These are phyloP conservation scores for Phrynosoma platyrhinos DNA, from an alignment of 2,113 vertebrate genomes.

Conservation along the genomic window DNA sequence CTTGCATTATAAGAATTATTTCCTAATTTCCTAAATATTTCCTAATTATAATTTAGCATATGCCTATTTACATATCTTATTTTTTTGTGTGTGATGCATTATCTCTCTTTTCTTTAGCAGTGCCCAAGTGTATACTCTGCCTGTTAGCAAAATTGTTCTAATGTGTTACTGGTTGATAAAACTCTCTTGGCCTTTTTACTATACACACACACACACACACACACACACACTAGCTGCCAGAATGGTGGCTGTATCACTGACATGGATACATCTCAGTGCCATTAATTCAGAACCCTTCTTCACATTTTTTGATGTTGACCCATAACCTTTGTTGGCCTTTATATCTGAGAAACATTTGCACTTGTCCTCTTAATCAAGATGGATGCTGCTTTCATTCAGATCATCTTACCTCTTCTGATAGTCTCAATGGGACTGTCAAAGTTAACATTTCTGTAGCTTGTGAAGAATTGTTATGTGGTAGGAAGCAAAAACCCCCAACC, in stretches of 20 bases:
- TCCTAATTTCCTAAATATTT: too few species aligned
- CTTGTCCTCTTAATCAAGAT: constrained; percentile 69
- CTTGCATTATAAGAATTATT: too few species aligned
- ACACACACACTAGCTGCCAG: background rate
- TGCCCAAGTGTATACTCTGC: background rate
- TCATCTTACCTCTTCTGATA: constrained; percentile 47
- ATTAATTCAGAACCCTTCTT: background rate
- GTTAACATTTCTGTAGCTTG: constrained; percentile 57
- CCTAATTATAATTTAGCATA: background rate
- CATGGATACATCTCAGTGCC: background rate
- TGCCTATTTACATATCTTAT: background rate
- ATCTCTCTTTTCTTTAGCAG: background rate
- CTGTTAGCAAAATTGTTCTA: background rate
- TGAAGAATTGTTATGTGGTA: constrained; percentile 65
- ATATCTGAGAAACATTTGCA: constrained; percentile 1
- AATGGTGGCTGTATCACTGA: background rate
- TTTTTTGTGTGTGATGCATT: background rate
- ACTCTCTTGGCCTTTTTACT: background rate
- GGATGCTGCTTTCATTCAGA: constrained; percentile 52
- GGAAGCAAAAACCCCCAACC: constrained; percentile 63
- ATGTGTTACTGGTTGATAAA: background rate
- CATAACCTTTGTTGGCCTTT: background rate
- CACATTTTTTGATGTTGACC: background rate
- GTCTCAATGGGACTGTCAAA: constrained; percentile 57
- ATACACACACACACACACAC: too few species aligned